phyloP scores from a whole-genome alignment of 1,140 invertebrate genomes.

The Chelonus insularis region DNA sequence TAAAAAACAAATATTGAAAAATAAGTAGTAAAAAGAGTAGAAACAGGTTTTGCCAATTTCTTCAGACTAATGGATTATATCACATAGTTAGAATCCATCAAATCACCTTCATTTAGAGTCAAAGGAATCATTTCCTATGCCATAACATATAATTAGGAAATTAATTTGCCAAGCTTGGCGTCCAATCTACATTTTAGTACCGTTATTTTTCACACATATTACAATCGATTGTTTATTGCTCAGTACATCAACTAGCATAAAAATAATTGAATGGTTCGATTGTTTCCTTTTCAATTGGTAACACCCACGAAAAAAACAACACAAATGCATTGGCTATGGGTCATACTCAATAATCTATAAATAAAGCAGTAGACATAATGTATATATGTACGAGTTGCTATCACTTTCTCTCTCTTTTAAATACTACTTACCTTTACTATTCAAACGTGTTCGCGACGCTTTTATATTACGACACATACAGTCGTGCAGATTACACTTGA shows the following conservation, averaged over 20 bases:
- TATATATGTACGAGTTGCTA: neutral
- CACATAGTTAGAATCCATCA: no score
- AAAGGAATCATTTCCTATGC: no score
- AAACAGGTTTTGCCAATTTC: no score
- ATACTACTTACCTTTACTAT: neutral
- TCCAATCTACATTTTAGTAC: conserved; percentile 14
- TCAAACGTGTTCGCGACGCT: conserved; percentile 3
- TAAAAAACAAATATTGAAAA: neutral
- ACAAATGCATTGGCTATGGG: no score
- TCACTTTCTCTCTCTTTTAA: neutral
- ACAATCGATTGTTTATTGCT: neutral
- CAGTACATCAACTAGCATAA: conserved; percentile 11
- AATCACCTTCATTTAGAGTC: no score
- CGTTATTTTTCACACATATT: neutral
- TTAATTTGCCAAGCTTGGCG: neutral
- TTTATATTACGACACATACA: conserved; percentile 1
- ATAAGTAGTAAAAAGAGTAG: no score
- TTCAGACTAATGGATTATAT: no score
- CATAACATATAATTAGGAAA: neutral
- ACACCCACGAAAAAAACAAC: conserved; percentile 11
- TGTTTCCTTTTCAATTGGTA: conserved; percentile 18
- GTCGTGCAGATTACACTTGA: neutral
- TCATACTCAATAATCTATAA: neutral
- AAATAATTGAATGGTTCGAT: conserved; percentile 26
- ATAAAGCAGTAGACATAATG: neutral